Conservation (phyloP, 2,797 vertebrate species). For the Coregonus sp. region DNA sequence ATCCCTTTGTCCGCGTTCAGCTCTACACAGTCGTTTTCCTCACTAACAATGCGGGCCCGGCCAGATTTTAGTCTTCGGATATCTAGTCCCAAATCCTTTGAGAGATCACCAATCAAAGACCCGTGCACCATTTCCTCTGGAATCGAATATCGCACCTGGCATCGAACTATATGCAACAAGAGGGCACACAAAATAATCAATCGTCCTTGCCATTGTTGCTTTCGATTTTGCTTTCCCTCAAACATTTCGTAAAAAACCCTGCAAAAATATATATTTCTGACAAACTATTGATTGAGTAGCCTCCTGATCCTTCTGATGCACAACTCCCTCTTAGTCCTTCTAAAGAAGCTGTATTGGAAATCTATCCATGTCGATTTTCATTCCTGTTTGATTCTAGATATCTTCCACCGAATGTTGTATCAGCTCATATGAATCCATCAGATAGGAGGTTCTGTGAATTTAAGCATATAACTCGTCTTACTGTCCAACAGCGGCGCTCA, state of each 20-base stretch:
- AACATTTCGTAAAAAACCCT: neutral
- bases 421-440: neutral
- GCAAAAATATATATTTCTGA: no score
- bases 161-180: neutral
- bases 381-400: neutral
- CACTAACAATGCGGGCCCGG: slow-evolving; percentile 60
- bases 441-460: neutral
- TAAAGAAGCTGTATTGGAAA: neutral
- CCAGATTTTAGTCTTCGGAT: slow-evolving; percentile 55
- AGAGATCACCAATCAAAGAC: slow-evolving; percentile 67
- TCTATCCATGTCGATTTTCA: neutral
- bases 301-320: neutral
- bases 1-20: slow-evolving; percentile 52
- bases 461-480: neutral
- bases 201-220: neutral
- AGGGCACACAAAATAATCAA: neutral
- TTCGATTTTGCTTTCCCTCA: neutral
- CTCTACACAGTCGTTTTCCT: slow-evolving; percentile 49
- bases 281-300: neutral
- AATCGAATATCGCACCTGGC: slow-evolving; percentile 64
- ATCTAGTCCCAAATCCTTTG: slow-evolving; percentile 67
- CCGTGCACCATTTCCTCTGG: slow-evolving; percentile 67
- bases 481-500: neutral
- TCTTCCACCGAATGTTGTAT: neutral
- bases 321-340: neutral